Percentiles rank a stretch among this genome's conserved stretches.
phyloP scores from a whole-genome alignment of 2,888 invertebrate genomes.

The Leucophora obtusa region DNA sequence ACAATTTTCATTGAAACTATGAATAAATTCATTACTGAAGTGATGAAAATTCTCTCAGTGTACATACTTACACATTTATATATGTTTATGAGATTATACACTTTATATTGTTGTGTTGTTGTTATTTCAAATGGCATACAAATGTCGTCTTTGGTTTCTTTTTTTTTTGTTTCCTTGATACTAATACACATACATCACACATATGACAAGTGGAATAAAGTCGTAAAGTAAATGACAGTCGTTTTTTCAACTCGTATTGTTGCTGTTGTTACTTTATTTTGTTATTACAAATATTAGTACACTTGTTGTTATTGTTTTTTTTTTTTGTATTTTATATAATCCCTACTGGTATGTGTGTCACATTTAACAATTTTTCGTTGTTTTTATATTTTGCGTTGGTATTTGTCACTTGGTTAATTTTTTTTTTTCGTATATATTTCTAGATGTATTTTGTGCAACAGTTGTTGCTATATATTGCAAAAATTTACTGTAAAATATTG shows the following conservation, averaged over 20 bases:
- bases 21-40: no score
- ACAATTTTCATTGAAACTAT: no score
- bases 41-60: no score
- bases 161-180: background rate
- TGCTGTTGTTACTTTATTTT: background rate
- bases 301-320: constrained; percentile 6
- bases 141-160: constrained; percentile 1
- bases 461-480: constrained; percentile 49
- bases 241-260: constrained; percentile 26
- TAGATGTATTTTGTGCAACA: constrained; percentile 20
- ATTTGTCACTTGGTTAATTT: constrained; percentile 12
- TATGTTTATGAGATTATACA: background rate
- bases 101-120: constrained; percentile 15
- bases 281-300: constrained; percentile 18
- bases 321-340: background rate
- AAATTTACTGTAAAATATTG: constrained; percentile 11
- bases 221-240: constrained; percentile 44
- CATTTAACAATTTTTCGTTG: constrained; percentile 4
- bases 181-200: background rate
- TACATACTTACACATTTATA: background rate
- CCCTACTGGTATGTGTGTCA: background rate
- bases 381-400: constrained; percentile 32
- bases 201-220: constrained; percentile 23
- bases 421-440: background rate
- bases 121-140: constrained; percentile 14